A percentile compares a stretch with the other conserved stretches of the same genome.
Conservation (phyloP, 2,888 invertebrate species). For the Gnatocerus cornutus region DNA sequence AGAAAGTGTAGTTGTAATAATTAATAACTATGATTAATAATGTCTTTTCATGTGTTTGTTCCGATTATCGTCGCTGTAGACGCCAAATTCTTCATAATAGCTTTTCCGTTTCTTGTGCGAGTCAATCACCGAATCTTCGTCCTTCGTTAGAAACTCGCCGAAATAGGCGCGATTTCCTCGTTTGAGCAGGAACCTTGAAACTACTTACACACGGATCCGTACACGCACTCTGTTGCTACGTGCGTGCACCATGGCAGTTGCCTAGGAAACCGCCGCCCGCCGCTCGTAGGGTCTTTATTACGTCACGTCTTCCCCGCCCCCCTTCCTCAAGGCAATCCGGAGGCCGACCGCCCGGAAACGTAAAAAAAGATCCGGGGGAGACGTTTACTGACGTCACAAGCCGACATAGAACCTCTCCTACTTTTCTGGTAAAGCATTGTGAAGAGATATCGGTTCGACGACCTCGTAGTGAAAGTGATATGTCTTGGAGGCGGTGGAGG, state of each 20-base stretch:
- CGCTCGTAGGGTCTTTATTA: constrained; percentile 45
- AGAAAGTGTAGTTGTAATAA: too few relatives aligned
- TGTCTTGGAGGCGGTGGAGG: not conserved
- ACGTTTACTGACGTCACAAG: constrained; percentile 29
- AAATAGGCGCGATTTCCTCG: constrained; percentile 35
- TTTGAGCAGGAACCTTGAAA: constrained; percentile 33
- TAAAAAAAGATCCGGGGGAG: constrained; percentile 25
- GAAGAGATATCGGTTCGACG: constrained; percentile 29
- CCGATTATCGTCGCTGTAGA: too few relatives aligned
- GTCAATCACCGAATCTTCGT: constrained; percentile 22
- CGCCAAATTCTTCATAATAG: too few relatives aligned
- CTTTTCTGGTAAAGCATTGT: not conserved
- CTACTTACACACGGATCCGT: constrained; percentile 33
- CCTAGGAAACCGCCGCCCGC: constrained; percentile 53
- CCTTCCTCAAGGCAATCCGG: constrained; percentile 22
- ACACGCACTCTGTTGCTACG: constrained; percentile 57
- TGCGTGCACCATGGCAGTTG: constrained; percentile 54
- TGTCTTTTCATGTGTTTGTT: too few relatives aligned
- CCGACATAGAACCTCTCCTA: constrained; percentile 6
- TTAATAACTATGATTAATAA: too few relatives aligned
- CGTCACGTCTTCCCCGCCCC: constrained; percentile 40
- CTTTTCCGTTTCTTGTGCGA: not conserved
- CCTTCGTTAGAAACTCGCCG: constrained; percentile 5
- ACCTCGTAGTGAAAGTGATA: constrained; percentile 24
- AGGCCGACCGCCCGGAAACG: constrained; percentile 26